Evolutionary conservation across 2,113 vertebrate genomes (phyloP).

Genomic region (Neodontobutis hainanensis): DNA sequence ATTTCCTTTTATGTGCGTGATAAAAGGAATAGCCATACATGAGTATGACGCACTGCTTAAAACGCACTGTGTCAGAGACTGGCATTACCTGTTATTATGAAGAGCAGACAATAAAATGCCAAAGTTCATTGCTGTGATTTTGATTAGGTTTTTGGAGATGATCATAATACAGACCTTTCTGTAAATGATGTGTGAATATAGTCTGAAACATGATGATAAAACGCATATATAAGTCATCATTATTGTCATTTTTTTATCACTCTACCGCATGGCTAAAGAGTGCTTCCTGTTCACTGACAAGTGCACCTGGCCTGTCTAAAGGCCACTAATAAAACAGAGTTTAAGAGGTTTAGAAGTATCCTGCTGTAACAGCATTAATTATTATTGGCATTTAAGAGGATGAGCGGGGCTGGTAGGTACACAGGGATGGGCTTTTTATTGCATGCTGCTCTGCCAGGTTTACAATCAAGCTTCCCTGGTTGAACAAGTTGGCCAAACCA

Average conservation of each 20-base stretch:
- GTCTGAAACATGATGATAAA: constrained; percentile 8
- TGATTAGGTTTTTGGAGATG: constrained; percentile 36
- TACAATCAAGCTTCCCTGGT: constrained; percentile 44
- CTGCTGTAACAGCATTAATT: constrained; percentile 74
- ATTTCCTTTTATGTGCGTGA: too few relatives aligned
- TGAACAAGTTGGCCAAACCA: constrained; percentile 17
- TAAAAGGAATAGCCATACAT: too few relatives aligned
- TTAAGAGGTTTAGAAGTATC: constrained; percentile 74
- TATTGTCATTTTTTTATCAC: constrained; percentile 7
- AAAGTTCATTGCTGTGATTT: constrained; percentile 35
- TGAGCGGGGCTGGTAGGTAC: constrained; percentile 56
- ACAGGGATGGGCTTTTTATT: constrained; percentile 66
- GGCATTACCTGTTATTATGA: constrained; percentile 24
- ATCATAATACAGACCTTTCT: constrained; percentile 24
- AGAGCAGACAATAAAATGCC: constrained; percentile 23
- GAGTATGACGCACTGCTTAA: constrained; percentile 48
- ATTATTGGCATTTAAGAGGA: constrained; percentile 78
- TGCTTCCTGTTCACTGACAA: constrained; percentile 24
- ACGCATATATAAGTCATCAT: constrained; percentile 19
- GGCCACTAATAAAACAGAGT: constrained; percentile 65
- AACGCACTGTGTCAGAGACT: constrained; percentile 45
- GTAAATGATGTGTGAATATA: constrained; percentile 12
- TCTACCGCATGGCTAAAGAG: constrained; percentile 28
- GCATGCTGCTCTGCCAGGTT: constrained; percentile 57
- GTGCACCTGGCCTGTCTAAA: constrained; percentile 48